Base-by-base conservation (phyloP, 1,140 invertebrate species). In the Drosophila fuyamai region DNA sequence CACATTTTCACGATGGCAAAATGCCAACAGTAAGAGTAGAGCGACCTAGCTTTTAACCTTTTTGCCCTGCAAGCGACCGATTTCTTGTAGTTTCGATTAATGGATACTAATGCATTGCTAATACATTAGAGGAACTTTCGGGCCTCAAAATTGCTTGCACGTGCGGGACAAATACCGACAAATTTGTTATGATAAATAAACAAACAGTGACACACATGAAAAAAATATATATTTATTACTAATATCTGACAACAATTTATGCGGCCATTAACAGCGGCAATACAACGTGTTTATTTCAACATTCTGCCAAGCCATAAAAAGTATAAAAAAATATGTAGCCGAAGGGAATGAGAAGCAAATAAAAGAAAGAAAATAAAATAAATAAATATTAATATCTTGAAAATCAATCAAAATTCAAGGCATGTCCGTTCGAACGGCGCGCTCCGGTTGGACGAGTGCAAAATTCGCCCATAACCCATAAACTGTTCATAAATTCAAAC, bases 271-370 rank as follows among this genome's bases (percentile, higher is more conserved):
- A 88, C 83, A 84, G 76, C 80, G 76, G 79, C 84, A 68, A 68
- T 86, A 86, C 84, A 86, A 86, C 84, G 84, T 88, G 83, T 88
- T 85, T 88, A 88, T 89, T 80, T 88, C 80, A 89, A 77, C 83
- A 89, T 88, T 86, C 82, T 56, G 80, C 67, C 79, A 61, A 70
- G 14, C 57, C 57, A 56, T 79, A 58, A 60, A 59, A 67, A 61
- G 43, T 35, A 51, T 43, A 58, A 59, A 40, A 40, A 65, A 41
- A 44, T 73, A 58, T 66, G 59, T 36, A 50, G 41, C 51, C 55
- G 47, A 54, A 58, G 56, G 44, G 29, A 38, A 41, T 10, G 54
- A 65, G 23, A 13, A 53, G 55, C 48, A 44, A 36, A 54, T n/a
- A 14, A 18, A 43, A 40, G 36, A 47, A 51, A 58, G 32, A 68